Base-by-base conservation (phyloP, 2,113 vertebrate species). In the Megatriorchis doriae region DNA sequence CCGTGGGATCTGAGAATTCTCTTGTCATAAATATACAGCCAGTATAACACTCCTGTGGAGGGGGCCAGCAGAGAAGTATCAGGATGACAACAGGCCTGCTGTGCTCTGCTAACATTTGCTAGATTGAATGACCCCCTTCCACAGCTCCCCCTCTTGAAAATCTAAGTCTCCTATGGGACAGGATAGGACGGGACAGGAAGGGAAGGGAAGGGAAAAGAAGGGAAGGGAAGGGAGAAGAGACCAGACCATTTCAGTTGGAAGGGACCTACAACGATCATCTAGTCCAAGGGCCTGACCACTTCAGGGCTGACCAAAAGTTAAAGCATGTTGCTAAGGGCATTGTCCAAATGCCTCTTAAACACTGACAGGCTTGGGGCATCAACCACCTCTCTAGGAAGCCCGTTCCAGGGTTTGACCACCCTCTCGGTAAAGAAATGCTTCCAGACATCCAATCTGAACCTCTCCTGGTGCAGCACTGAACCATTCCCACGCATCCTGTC, bases 401-500 rank as follows among this genome's bases (percentile, higher is more conserved):
- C 34, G 26, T 38, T 27, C 18, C 68, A 66, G 31, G 4, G 16
- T 43, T 16, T 74, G 36, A 43, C 9, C 21, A 23, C 11, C 11
- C 21, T 67, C 36, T 38, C 0, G 0, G 9, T 43, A 43, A 43
- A 50, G 7, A 58, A 66, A 58, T 3, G 5, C 7, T 27, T 18
- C 43, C 22, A 14, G 5, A 62, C 15, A 22, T 29, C 48, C n/a
- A 25, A 3, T 29, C 34, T 45, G 3, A 71, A n/a, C 10, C 13
- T 48, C 23, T 3, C 29, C 27, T 22, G 11, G 21, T 1, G 2
- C 59, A 65, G 40, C 40, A 55, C 34, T 63, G 26, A 67, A 8
- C 6, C 27, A 11, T 45, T 52, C 36, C 14, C 36, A 34, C 0
- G 1, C 2, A 1, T 34, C 32, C 32, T 52, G 1, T 3, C 21